These are phyloP conservation scores for Andricus quercusramuli DNA, from an alignment of 2,888 invertebrate species.

Conservation along the genomic window DNA sequence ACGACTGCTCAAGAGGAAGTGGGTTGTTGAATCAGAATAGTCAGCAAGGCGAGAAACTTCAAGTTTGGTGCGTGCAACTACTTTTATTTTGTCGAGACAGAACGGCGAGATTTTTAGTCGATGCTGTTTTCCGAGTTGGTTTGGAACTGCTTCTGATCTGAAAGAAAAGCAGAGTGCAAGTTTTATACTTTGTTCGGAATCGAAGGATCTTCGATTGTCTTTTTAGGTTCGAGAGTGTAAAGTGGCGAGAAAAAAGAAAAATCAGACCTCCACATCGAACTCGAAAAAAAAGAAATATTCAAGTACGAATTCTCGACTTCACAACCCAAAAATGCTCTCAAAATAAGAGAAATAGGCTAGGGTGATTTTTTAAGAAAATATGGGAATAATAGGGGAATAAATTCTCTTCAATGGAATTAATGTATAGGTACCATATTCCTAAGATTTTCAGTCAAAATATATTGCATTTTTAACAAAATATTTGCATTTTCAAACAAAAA, in stretches of 20 bases:
- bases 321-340: no score
- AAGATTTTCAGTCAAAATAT: no score
- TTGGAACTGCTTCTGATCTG: conserved; percentile 51
- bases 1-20: conserved; percentile 42
- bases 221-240: neutral
- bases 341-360: no score
- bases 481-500: no score
- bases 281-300: neutral
- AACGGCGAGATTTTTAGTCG: conserved; percentile 52
- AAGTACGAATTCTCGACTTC: neutral
- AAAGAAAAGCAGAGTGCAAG: conserved; percentile 53
- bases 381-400: no score
- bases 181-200: conserved; percentile 41
- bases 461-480: no score
- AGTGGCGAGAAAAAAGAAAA: neutral
- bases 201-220: conserved; percentile 16
- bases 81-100: conserved; percentile 54
- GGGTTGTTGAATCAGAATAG: neutral
- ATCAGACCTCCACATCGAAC: neutral
- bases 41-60: conserved; percentile 44
- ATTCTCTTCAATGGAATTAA: no score
- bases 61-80: conserved; percentile 51
- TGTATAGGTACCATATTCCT: no score
- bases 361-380: no score
- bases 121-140: conserved; percentile 44